Evolutionary conservation across 2,888 invertebrate species (phyloP).

Genomic region (Ceramica pisi): DNA sequence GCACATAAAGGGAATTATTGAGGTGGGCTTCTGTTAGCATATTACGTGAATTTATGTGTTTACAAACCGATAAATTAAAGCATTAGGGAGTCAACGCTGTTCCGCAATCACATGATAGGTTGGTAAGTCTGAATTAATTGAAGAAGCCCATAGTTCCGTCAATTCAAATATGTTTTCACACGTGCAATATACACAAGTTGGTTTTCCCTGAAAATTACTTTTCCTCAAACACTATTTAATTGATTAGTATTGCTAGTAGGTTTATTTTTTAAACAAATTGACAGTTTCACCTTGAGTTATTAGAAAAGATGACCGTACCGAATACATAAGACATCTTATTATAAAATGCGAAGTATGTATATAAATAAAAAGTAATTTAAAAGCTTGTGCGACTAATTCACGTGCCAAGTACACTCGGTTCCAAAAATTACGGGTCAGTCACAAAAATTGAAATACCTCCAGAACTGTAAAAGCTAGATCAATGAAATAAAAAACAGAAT

Average conservation of each 20-base stretch:
- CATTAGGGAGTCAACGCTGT: slow-evolving; percentile 3
- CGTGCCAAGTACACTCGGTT: slow-evolving; percentile 59
- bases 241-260: neutral
- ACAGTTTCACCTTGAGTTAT: slow-evolving; percentile 49
- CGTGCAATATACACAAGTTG: neutral
- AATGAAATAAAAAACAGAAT: no score
- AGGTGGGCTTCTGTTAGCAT: slow-evolving; percentile 54
- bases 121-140: slow-evolving; percentile 13
- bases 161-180: neutral
- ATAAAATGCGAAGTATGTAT: slow-evolving; percentile 39
- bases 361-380: slow-evolving; percentile 50
- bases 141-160: neutral
- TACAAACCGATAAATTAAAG: slow-evolving; percentile 35
- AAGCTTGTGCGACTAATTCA: slow-evolving; percentile 41
- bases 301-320: slow-evolving; percentile 29
- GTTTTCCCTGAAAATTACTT: neutral
- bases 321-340: slow-evolving; percentile 37
- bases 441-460: no score
- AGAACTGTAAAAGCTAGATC: no score
- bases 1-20: slow-evolving; percentile 60
- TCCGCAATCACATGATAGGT: slow-evolving; percentile 1
- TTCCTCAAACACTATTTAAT: neutral
- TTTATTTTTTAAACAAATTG: slow-evolving; percentile 34
- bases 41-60: slow-evolving; percentile 44
- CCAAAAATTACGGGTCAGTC: no score